Conservation (phyloP, 1,140 invertebrate species). For the Diachasmimorpha longicaudata region DNA sequence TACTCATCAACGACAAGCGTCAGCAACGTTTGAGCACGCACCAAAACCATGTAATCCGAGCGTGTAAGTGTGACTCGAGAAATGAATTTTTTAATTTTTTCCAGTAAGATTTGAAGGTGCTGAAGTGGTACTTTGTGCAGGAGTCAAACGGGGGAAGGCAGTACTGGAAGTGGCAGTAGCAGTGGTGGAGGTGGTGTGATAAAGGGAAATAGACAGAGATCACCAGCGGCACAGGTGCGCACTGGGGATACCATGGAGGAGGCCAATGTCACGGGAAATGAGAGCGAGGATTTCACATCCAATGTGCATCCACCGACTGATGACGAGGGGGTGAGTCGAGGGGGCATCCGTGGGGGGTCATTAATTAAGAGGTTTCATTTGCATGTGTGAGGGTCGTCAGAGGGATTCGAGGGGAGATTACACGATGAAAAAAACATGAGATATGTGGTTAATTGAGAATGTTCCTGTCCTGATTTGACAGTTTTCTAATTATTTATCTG, state of each 20-base stretch:
- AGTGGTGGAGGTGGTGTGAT: conserved; percentile 47
- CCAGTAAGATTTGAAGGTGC: not conserved
- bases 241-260: conserved; percentile 53
- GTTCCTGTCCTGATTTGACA: too few species aligned
- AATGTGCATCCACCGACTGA: conserved; percentile 54
- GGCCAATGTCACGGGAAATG: conserved; percentile 49
- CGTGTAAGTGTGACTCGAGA: conserved; percentile 43
- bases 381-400: not conserved
- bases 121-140: conserved; percentile 11
- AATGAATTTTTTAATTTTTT: not conserved
- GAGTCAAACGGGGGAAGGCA: conserved; percentile 48
- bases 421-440: too few species aligned
- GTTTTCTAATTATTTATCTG: too few species aligned
- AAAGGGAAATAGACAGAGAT: conserved; percentile 52
- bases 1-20: conserved; percentile 42
- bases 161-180: conserved; percentile 55
- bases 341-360: not conserved
- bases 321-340: conserved; percentile 49
- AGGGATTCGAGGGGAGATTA: too few species aligned
- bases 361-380: not conserved
- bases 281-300: conserved; percentile 52
- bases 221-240: conserved; percentile 53
- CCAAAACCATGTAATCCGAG: conserved; percentile 55
- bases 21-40: conserved; percentile 46
- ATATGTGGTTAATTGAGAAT: too few species aligned